phyloP scores from a whole-genome alignment of 2,797 vertebrate species.

The Propithecus deckenii region DNA sequence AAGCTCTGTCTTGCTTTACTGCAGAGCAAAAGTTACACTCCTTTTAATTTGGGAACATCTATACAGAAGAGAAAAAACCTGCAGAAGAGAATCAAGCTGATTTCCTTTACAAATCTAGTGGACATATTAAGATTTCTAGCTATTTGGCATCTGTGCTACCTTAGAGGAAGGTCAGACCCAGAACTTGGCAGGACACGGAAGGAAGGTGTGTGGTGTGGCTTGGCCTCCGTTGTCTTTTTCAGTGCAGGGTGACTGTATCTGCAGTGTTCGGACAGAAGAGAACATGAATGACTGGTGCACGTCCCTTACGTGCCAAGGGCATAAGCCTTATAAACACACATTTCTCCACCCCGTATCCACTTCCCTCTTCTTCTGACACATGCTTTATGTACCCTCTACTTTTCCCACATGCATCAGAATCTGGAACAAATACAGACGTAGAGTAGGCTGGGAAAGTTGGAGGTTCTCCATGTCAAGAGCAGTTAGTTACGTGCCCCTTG shows the following conservation, averaged over 20 bases:
- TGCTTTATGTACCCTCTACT: background rate
- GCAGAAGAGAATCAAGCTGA: background rate
- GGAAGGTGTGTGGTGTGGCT: background rate
- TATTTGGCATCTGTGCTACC: background rate
- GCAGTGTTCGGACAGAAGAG: background rate
- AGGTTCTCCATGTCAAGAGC: background rate
- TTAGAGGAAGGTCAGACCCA: background rate
- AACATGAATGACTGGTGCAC: background rate
- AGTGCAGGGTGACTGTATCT: background rate
- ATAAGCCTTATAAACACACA: background rate
- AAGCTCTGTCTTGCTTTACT: background rate
- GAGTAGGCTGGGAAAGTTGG: background rate
- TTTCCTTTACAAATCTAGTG: background rate
- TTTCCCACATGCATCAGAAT: background rate
- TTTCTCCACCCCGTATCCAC: background rate
- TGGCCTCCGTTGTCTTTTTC: background rate
- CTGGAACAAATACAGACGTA: background rate
- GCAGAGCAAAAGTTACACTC: background rate
- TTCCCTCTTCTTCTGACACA: background rate
- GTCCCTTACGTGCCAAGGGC: background rate
- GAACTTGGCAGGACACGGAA: background rate
- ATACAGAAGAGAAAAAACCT: background rate
- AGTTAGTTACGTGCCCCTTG: background rate
- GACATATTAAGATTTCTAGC: background rate
- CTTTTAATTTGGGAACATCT: background rate